Evolutionary conservation across 2,113 vertebrate genomes (phyloP).

Genomic region (Carassius auratus): DNA sequence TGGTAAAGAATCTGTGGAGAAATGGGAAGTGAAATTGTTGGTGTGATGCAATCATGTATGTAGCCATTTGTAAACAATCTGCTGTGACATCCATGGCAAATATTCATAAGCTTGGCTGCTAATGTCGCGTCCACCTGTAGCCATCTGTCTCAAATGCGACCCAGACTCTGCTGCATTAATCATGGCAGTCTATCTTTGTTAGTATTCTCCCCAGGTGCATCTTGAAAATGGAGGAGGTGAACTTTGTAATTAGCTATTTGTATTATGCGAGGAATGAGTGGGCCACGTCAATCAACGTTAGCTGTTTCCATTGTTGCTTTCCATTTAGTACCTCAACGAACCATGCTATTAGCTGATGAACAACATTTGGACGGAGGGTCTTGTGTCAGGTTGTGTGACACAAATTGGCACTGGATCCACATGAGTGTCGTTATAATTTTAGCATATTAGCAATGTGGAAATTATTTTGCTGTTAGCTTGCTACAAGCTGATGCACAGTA

Average conservation of each 20-base stretch:
- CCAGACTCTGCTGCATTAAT: constrained; percentile 41
- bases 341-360: not conserved
- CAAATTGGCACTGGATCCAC: not conserved
- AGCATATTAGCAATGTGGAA: not conserved
- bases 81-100: constrained; percentile 35
- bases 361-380: not conserved
- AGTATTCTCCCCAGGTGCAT: constrained; percentile 5
- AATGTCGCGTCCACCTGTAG: constrained; percentile 43
- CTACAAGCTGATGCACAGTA: not conserved
- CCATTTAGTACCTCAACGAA: not conserved
- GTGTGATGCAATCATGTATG: constrained; percentile 25
- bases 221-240: constrained; percentile 30
- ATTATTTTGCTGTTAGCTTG: not conserved
- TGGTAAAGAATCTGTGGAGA: not conserved
- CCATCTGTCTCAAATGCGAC: constrained; percentile 48
- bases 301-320: constrained; percentile 3
- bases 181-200: constrained; percentile 37
- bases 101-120: constrained; percentile 47
- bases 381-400: not conserved
- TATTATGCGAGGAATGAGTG: constrained; percentile 1
- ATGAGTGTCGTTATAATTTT: not conserved
- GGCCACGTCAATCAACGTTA: not conserved
- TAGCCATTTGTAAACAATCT: constrained; percentile 39
- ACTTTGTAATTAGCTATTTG: constrained; percentile 35
- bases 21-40: constrained; percentile 5